Base-by-base conservation (phyloP, 2,888 invertebrate genomes). In the Cantharis nigra region DNA sequence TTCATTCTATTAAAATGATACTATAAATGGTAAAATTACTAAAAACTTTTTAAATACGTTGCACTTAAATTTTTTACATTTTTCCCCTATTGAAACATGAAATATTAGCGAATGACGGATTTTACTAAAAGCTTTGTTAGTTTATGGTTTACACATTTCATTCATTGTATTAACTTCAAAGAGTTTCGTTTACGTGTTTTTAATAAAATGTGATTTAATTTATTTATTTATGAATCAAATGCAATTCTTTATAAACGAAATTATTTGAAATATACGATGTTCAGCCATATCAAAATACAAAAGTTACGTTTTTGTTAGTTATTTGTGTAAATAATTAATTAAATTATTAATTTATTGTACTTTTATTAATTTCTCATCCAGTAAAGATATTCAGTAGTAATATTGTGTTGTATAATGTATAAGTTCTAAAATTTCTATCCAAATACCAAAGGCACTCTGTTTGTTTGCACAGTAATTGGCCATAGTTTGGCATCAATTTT, bases 121-220 rank as follows among this genome's bases (percentile, higher is more conserved):
- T 76, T 71, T 67, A 33, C 74, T 77, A 63, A 70, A 77, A 71
- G 73, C 74, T 77, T 74, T 63, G 74, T 77, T 78, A 63, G 70
- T 64, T 75, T 69, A 67, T 75, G 74, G 73, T 75, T 75, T 71
- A 75, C 49, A 65, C 13, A 26, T 70, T 77, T 76, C 63, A 70
- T 71, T 62, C 30, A 71, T 74, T 74, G 71, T 69, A 49, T 63
- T 33, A 71, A 74, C 74, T 69, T 77, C 74, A 77, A 77, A 77
- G 74, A 16, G 26, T 70, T 69, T 67, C 65, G 74, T 79, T 76
- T 33, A 33, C 13, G 4, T 33, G 13, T 33, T 11, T 33, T 33
- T 33, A n/a, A 33, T 33, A 33, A 13, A 33, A 33, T 33, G 2
- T 3, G 5, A 13, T 13, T 33, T 13, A 33, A 33, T 13, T 33